These are phyloP conservation scores for Probosciger aterrimus DNA, from an alignment of 2,113 vertebrate genomes.

Conservation along the genomic window DNA sequence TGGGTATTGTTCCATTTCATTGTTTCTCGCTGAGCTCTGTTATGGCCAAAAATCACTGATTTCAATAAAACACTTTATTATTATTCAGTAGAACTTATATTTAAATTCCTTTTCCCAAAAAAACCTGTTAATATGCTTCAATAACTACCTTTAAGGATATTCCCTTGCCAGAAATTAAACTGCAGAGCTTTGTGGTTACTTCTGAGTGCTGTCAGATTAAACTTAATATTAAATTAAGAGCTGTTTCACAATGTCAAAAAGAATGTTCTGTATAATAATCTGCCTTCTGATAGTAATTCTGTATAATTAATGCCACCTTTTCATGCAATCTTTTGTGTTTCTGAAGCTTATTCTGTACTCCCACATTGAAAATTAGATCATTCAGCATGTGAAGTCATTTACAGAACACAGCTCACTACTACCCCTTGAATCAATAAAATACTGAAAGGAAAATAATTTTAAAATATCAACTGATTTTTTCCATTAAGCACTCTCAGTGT, in stretches of 20 bases:
- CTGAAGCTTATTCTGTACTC: slow-evolving; percentile 25
- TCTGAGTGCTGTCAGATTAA: slow-evolving; percentile 13
- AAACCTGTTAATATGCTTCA: neutral
- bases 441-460: neutral
- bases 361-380: slow-evolving; percentile 30
- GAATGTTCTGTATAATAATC: slow-evolving; percentile 4
- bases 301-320: slow-evolving; percentile 38
- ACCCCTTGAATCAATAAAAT: neutral
- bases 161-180: neutral
- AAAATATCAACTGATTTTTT: neutral
- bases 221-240: slow-evolving; percentile 17
- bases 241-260: slow-evolving; percentile 6
- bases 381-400: slow-evolving; percentile 16
- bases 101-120: neutral
- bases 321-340: slow-evolving; percentile 29
- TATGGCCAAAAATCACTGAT: neutral
- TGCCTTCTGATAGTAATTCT: slow-evolving; percentile 21
- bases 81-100: neutral
- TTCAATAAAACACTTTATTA: neutral
- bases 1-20: neutral
- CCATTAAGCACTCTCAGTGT: neutral
- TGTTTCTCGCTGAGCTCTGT: neutral
- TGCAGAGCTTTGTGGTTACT: neutral
- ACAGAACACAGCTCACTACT: slow-evolving; percentile 16
- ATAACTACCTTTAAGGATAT: neutral